These are phyloP conservation scores for Nudaria mundana DNA, from an alignment of 2,888 invertebrate species.

Conservation along the genomic window DNA sequence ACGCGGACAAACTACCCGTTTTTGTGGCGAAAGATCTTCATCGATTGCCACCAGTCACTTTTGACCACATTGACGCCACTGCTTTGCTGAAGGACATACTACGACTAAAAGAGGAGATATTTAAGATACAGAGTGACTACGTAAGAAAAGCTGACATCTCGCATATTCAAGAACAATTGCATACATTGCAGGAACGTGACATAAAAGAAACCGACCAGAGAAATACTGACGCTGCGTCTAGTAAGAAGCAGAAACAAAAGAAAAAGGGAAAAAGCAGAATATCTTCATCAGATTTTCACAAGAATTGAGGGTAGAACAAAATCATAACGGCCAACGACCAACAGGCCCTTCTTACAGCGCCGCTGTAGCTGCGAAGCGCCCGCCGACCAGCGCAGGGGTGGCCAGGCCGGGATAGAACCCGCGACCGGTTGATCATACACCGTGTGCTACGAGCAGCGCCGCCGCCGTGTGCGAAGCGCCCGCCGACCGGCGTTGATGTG, in stretches of 20 bases:
- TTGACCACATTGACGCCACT: conserved; percentile 14
- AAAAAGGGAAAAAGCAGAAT: neutral
- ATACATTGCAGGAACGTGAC: neutral
- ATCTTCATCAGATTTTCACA: neutral
- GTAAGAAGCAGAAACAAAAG: neutral
- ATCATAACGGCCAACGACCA: neutral
- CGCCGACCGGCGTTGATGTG: neutral
- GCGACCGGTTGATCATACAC: no score
- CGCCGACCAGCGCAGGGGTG: no score
- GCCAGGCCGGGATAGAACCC: no score
- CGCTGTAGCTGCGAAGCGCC: no score
- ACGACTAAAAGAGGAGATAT: conserved; percentile 6
- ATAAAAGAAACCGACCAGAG: neutral
- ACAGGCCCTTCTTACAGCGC: neutral
- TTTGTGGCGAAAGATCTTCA: conserved; percentile 17
- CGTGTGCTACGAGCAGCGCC: no score
- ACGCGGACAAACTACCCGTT: conserved; percentile 8
- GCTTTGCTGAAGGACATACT: conserved; percentile 11
- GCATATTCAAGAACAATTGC: neutral
- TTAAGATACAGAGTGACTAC: neutral
- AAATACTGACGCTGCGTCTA: neutral
- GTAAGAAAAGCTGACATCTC: neutral
- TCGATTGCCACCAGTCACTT: conserved; percentile 12
- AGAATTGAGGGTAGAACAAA: neutral
- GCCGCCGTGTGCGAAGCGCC: neutral